Base-by-base conservation (phyloP, 2,113 vertebrate species). In the Psittacula cyanocephala region DNA sequence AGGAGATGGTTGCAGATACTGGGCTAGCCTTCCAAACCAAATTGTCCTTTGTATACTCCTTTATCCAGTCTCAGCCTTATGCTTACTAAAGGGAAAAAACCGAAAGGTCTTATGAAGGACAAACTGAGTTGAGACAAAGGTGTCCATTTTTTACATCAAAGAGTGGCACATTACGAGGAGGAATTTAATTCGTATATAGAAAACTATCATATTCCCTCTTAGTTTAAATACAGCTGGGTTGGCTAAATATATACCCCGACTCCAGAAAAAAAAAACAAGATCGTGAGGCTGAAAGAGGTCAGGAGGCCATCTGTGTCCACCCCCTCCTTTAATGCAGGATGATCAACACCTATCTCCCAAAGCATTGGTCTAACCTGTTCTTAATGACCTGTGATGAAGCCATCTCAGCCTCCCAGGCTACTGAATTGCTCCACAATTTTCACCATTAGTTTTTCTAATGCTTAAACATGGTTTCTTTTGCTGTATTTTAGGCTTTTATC, bases 361-460 rank as follows among this genome's bases (percentile, higher is more conserved):
- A 53, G 74, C 72, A 5, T 93, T 29, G 62, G 92, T 92, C 94
- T 95, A 95, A 97, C 95, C 95, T 92, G 95, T 95, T 97, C 62
- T 63, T 63, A 91, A 92, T 64, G 68, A 86, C 64, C 17, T 81
- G 76, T 47, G 79, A 67, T 91, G 90, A 89, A 91, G 83, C 74
- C 95, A 71, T 62, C 76, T 28, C 91, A 50, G 86, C 69, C 64
- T 95, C 59, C 43, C 72, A 60, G 85, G 43, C 68, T 79, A 17
- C 78, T 62, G 17, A 71, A 7, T 47, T 53, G 46, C 72, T 44
- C 53, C 90, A 5, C 53, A 80, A 23, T 60, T 37, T 25, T 59
- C 55, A 13, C 9, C 17, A 3, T 43, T 47, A 25, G 7, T 67
- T 92, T 88, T 67, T 22, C 64, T 53, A 50, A 23, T 44, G 68